Percentiles rank a stretch among this genome's conserved stretches.
phyloP scores from a whole-genome alignment of 2,797 vertebrate species.

The Lophotriccus pileatus region DNA sequence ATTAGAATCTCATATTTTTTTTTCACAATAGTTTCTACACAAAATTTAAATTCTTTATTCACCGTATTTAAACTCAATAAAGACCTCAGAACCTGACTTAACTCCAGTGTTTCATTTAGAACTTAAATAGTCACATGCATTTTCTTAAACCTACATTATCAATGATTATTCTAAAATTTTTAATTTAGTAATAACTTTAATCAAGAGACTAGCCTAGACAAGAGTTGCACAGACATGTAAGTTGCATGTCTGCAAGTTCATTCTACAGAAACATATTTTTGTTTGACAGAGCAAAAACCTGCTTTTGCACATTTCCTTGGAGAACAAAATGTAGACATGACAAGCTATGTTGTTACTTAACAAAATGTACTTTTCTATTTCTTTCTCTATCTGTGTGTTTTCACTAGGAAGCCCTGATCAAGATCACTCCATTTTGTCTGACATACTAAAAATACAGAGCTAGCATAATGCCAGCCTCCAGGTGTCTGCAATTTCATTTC shows the following conservation, averaged over 20 bases:
- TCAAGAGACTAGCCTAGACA: not conserved
- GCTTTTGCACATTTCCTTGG: not conserved
- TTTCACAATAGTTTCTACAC: not conserved
- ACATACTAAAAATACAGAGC: not conserved
- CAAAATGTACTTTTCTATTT: not conserved
- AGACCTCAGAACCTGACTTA: not conserved
- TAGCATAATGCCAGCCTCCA: not conserved
- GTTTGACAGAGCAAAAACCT: not conserved
- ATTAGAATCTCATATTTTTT: not conserved
- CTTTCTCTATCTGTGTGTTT: not conserved
- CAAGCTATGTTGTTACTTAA: not conserved
- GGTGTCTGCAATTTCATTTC: not conserved
- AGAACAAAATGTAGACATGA: not conserved
- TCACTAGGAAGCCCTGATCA: not conserved
- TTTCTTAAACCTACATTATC: not conserved
- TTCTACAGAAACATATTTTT: not conserved
- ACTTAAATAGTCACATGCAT: not conserved
- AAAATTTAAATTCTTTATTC: not conserved
- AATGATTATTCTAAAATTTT: not conserved
- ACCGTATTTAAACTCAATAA: not conserved
- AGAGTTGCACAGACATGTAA: not conserved
- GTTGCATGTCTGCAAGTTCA: not conserved
- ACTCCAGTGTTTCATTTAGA: not conserved
- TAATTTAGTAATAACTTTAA: not conserved
- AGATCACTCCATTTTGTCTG: not conserved